phyloP scores from a whole-genome alignment of 2,888 invertebrate genomes.

The Syrista parreyssii region DNA sequence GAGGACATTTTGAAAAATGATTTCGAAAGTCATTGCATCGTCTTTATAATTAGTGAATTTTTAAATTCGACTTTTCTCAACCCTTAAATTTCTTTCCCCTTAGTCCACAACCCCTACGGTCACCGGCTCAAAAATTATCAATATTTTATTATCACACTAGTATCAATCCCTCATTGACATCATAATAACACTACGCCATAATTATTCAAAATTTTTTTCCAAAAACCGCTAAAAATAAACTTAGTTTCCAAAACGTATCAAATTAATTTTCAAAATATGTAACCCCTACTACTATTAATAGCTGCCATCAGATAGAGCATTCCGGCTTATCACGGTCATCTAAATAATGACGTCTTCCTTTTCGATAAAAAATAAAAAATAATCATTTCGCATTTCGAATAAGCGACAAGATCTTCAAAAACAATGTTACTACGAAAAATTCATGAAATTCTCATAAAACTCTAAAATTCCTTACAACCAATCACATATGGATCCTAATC shows the following conservation, averaged over 20 bases:
- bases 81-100: neutral
- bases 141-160: too few relatives aligned
- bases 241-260: too few relatives aligned
- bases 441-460: neutral
- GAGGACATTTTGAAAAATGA: conserved; percentile 67
- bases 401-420: neutral
- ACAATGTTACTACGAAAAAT: neutral
- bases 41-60: neutral
- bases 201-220: too few relatives aligned
- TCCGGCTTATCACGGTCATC: neutral
- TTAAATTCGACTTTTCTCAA: neutral
- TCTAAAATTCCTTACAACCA: neutral
- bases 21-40: conserved; percentile 57
- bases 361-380: neutral
- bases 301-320: neutral
- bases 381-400: neutral
- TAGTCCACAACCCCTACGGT: neutral
- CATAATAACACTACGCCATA: too few relatives aligned
- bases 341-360: neutral
- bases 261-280: neutral
- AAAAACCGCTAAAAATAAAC: too few relatives aligned
- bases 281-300: too few relatives aligned
- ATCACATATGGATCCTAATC: neutral
- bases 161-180: too few relatives aligned
- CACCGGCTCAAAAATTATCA: neutral